A percentile compares a stretch with the other conserved stretches of the same genome.
phyloP scores from a whole-genome alignment of 2,888 invertebrate genomes.

The Pseudeuparius sepicola region DNA sequence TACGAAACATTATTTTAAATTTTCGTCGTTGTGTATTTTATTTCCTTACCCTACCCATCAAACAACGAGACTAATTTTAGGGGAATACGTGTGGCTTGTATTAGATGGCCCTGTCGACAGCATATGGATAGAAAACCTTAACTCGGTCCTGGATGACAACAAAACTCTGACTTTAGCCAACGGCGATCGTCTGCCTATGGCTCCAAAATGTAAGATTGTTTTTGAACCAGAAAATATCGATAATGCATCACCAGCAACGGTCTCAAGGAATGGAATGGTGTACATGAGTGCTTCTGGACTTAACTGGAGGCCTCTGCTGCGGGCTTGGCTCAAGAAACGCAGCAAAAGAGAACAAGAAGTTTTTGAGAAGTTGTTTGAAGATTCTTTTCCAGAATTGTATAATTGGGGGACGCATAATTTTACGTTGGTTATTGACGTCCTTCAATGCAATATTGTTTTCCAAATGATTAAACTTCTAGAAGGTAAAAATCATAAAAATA shows the following conservation, averaged over 20 bases:
- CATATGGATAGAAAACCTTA: too few relatives aligned
- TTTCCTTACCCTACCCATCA: too few relatives aligned
- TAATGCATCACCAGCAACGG: conserved; percentile 93
- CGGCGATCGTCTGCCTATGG: conserved; percentile 85
- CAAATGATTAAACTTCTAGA: conserved; percentile 74
- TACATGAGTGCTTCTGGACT: conserved; percentile 95
- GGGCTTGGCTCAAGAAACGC: conserved; percentile 66
- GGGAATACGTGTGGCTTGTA: conserved; percentile 85
- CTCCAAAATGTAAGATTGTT: conserved; percentile 85
- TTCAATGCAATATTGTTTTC: conserved; percentile 80
- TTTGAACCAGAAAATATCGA: conserved; percentile 96
- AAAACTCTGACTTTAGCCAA: too few relatives aligned
- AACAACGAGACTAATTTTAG: conserved; percentile 36
- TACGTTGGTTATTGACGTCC: conserved; percentile 67
- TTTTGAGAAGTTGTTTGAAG: conserved; percentile 60
- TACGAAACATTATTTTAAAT: too few relatives aligned
- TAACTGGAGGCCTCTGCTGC: conserved; percentile 82
- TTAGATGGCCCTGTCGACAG: too few relatives aligned
- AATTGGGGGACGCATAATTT: conserved; percentile 79
- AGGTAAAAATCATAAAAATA: too few relatives aligned
- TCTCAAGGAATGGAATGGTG: conserved; percentile 57
- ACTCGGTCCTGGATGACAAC: too few relatives aligned
- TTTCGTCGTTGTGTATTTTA: too few relatives aligned
- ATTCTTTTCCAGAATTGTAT: conserved; percentile 60
- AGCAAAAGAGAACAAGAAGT: conserved; percentile 46